Percentiles rank a stretch among this genome's conserved stretches.
phyloP scores from a whole-genome alignment of 2,113 vertebrate species.

The Arothron firmamentum region DNA sequence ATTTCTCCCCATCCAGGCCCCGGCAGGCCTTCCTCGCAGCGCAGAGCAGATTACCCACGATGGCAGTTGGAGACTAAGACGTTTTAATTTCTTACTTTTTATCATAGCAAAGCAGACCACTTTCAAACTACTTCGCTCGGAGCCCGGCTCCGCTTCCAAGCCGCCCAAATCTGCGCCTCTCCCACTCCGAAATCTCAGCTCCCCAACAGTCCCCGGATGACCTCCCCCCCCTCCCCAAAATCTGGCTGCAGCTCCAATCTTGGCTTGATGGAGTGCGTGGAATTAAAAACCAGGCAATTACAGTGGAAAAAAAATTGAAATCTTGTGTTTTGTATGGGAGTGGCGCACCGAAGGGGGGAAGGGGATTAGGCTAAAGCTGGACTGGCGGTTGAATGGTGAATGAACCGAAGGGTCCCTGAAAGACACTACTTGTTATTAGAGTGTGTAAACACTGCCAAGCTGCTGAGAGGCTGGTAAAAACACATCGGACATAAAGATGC shows the following conservation, averaged over 20 bases:
- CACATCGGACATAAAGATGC: conserved; percentile 76
- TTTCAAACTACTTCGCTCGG: conserved; percentile 63
- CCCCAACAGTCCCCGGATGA: conserved; percentile 67
- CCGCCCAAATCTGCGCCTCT: conserved; percentile 65
- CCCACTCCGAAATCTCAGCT: conserved; percentile 52
- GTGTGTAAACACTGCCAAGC: conserved; percentile 80
- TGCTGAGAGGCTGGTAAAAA: conserved; percentile 77
- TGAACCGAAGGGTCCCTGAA: conserved; percentile 71
- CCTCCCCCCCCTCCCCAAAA: conserved; percentile 62
- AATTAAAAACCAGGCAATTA: conserved; percentile 79
- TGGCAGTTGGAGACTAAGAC: conserved; percentile 58
- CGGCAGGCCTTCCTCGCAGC: conserved; percentile 35
- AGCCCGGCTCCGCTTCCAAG: conserved; percentile 61
- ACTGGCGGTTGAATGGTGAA: conserved; percentile 72
- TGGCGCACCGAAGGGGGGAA: conserved; percentile 56
- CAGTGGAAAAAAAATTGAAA: conserved; percentile 71
- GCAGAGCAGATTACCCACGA: conserved; percentile 65
- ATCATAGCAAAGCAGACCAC: conserved; percentile 71
- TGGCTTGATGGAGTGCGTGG: conserved; percentile 70
- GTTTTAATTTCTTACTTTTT: conserved; percentile 75
- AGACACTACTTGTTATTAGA: conserved; percentile 79
- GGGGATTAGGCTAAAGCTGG: conserved; percentile 77
- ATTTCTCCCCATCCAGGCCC: conserved; percentile 17
- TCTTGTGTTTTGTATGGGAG: conserved; percentile 76
- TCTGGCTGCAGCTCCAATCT: conserved; percentile 74